Evolutionary conservation across 1,140 invertebrate genomes (phyloP).

Genomic region (Meteorus sp.): DNA sequence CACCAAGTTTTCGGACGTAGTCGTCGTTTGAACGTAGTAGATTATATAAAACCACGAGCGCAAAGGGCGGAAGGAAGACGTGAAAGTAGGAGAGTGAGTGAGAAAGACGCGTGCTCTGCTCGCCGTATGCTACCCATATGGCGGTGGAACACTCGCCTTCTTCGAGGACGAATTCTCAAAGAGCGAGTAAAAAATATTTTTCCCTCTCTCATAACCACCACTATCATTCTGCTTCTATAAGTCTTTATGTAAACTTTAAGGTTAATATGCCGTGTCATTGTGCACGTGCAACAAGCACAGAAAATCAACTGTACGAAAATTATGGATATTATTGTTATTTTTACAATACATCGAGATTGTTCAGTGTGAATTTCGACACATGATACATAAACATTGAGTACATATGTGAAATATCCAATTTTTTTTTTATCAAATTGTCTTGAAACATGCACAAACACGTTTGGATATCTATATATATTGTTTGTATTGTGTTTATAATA

Average conservation of each 20-base stretch:
- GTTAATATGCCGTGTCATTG: constrained; percentile 1
- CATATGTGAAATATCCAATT: no score
- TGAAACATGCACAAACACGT: background rate
- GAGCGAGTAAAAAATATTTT: constrained; percentile 3
- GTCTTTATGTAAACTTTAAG: background rate
- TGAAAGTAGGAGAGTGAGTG: constrained; percentile 26
- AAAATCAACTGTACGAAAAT: background rate
- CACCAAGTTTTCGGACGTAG: no score
- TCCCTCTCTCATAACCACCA: background rate
- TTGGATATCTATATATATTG: no score
- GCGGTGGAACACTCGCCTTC: constrained; percentile 42
- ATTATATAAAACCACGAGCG: no score
- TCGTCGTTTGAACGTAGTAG: background rate
- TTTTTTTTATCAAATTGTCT: background rate
- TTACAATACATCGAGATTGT: no score
- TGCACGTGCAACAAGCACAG: background rate
- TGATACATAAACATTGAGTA: no score
- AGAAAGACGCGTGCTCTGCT: constrained; percentile 41
- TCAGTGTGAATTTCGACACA: no score
- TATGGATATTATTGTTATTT: background rate
- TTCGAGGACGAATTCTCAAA: constrained; percentile 30
- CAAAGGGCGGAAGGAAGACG: no score
- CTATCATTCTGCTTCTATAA: background rate
- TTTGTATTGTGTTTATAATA: background rate
- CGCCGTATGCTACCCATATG: constrained; percentile 59